Evolutionary conservation across 2,888 invertebrate genomes (phyloP), one percentile per base, ranked within the genome.

Genomic region (Andrena flavipes): DNA sequence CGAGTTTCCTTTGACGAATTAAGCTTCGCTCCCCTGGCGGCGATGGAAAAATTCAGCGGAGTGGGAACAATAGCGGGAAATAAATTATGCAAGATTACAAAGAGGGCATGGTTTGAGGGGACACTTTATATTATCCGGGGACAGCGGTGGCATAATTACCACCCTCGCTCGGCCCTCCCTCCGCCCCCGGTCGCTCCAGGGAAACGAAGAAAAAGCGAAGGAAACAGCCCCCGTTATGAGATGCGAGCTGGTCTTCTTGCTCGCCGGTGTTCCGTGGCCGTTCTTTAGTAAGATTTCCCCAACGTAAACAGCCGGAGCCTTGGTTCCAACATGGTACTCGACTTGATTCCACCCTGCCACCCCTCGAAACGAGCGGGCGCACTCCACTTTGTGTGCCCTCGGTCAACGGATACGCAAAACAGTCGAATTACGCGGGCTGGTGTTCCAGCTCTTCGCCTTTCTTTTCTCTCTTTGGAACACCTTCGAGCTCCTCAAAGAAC

Each of bases 81-180:
- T 94, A 94, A 93, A 93, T 94, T 94, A 93, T 93, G 93, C 93
- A 91, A 93, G 93, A 93, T 93, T 93, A 93, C 94, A 93, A 92
- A 93, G 88, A 84, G 87, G 88, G 70, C 80, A 80, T 69, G 80
- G 78, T 80, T 87, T 82, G 87, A 83, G 85, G 84, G 85, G 77
- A 89, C 89, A 90, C 91, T 92, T 92, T 92, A 93, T 93, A 93
- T 93, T 93, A 93, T 93, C 92, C 89, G 89, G 90, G 89, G 91
- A 92, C 92, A 92, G 92, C 90, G 91, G 91, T 91, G 90, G 92
- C 90, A 92, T 93, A 93, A 94, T 94, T 94, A 93, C 91, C 92
- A 89, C 72, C 87, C 86, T 71, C 49, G 42, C 78, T 51, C 62
- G 80, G 74, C 59, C 49, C 68, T 49, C 73, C 63, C 69, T 42